These are phyloP conservation scores for Himalopsyche kuldschensis DNA, from an alignment of 2,888 invertebrate species.

Conservation along the genomic window DNA sequence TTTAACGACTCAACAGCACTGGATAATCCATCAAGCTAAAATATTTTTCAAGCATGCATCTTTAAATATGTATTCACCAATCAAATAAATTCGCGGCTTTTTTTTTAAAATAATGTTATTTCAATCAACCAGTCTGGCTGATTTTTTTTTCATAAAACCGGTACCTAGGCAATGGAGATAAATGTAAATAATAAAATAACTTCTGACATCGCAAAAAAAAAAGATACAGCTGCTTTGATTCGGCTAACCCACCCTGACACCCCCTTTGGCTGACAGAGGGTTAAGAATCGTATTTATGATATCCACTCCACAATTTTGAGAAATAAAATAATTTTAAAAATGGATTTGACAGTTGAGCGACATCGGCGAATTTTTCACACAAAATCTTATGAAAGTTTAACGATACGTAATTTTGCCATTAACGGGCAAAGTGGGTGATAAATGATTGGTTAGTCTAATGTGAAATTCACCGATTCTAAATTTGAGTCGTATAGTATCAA, in stretches of 20 bases:
- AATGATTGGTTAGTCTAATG: not conserved
- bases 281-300: not conserved
- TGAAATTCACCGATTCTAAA: no score
- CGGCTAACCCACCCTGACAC: slow-evolving; percentile 13
- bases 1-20: no score
- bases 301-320: not conserved
- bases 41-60: no score
- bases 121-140: not conserved
- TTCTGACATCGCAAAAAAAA: slow-evolving; percentile 27
- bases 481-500: no score
- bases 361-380: not conserved
- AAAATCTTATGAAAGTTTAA: not conserved
- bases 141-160: not conserved
- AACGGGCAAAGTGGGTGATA: not conserved
- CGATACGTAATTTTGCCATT: not conserved
- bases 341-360: not conserved
- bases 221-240: slow-evolving; percentile 28
- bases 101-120: no score
- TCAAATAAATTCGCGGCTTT: no score
- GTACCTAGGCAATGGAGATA: not conserved
- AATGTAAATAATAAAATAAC: slow-evolving; percentile 29
- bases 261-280: not conserved
- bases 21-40: no score
- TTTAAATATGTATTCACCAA: no score
- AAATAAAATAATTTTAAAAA: not conserved